Conservation (phyloP, 2,888 invertebrate species). For the Diarsia mendica region DNA sequence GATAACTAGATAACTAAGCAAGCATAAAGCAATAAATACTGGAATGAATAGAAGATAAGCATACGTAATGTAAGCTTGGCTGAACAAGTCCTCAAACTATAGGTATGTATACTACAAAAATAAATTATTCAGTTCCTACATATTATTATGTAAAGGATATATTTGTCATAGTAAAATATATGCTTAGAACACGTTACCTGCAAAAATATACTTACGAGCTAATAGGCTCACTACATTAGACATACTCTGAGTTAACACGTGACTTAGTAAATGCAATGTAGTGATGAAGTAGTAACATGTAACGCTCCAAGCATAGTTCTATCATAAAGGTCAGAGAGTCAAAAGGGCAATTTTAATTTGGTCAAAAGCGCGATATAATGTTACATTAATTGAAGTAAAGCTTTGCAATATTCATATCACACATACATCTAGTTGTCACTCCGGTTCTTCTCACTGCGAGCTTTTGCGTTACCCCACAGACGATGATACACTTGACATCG, state of each 20-base stretch:
- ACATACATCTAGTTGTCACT: constrained; percentile 19
- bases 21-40: constrained; percentile 68
- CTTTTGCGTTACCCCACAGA: too few species aligned
- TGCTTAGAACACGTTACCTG: constrained; percentile 10
- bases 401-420: constrained; percentile 30
- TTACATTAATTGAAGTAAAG: constrained; percentile 35
- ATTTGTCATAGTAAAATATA: constrained; percentile 21
- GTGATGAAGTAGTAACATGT: constrained; percentile 5
- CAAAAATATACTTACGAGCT: constrained; percentile 39
- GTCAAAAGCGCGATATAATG: constrained; percentile 41
- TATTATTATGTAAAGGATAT: constrained; percentile 22
- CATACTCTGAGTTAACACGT: background rate
- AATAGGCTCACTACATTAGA: constrained; percentile 33
- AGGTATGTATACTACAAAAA: constrained; percentile 32
- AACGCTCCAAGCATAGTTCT: constrained; percentile 24
- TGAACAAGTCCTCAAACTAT: constrained; percentile 9
- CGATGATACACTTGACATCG: too few species aligned
- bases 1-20: constrained; percentile 40
- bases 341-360: constrained; percentile 34
- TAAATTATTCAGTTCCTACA: constrained; percentile 30
- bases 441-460: background rate
- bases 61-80: constrained; percentile 7
- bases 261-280: constrained; percentile 11
- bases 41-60: constrained; percentile 65
- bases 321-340: constrained; percentile 22